Evolutionary conservation across 2,113 vertebrate species (phyloP).

Genomic region (Scalopus aquaticus): DNA sequence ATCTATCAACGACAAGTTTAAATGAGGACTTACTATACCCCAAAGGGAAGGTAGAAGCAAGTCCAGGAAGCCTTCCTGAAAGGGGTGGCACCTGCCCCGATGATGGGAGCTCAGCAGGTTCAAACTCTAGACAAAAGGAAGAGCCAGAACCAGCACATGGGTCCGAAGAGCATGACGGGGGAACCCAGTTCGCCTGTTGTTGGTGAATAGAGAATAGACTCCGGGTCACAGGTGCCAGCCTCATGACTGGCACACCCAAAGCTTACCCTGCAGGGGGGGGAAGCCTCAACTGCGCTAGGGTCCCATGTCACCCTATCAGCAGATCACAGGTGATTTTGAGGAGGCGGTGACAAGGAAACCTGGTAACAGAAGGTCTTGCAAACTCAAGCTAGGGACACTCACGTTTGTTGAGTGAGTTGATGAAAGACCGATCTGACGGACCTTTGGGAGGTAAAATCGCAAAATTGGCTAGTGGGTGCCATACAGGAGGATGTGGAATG

Average conservation of each 20-base stretch:
- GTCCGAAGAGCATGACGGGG: fast-evolving
- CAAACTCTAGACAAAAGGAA: background rate
- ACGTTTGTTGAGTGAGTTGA: background rate
- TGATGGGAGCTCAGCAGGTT: background rate
- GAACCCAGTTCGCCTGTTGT: fast-evolving
- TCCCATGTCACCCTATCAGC: background rate
- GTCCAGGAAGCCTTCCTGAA: background rate
- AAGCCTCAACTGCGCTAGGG: background rate
- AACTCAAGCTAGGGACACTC: background rate
- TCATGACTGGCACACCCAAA: background rate
- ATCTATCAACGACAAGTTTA: too few species aligned
- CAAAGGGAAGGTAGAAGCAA: background rate
- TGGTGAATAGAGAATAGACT: fast-evolving
- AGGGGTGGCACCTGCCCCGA: background rate
- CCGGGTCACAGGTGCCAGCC: background rate
- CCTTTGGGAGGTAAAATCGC: background rate
- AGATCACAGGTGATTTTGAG: background rate
- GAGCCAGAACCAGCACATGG: background rate
- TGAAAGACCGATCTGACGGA: too few species aligned
- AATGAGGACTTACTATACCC: too few species aligned
- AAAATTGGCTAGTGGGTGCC: background rate
- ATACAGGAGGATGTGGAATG: too few species aligned
- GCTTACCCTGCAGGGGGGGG: background rate
- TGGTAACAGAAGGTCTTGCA: background rate
- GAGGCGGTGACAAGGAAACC: background rate